Conservation (phyloP, 2,797 vertebrate species). For the Crypturellus tataupa region DNA sequence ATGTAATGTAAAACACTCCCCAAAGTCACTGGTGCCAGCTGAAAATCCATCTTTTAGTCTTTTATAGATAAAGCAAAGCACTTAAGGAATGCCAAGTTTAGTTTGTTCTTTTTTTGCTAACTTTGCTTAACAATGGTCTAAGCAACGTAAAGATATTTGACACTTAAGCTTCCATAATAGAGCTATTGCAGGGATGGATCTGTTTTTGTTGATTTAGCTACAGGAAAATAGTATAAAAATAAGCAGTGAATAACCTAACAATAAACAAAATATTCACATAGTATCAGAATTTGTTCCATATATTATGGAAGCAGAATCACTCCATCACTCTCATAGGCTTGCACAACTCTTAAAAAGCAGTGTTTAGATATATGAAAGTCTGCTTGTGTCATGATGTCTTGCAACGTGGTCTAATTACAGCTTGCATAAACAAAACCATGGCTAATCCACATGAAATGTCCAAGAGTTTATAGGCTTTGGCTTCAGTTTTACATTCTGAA, state of each 20-base stretch:
- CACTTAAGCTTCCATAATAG: not conserved
- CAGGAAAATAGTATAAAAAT: conserved; percentile 1
- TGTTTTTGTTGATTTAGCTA: not conserved
- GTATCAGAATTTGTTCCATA: not conserved
- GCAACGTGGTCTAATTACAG: conserved; percentile 41
- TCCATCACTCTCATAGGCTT: not conserved
- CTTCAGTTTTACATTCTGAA: conserved; percentile 51
- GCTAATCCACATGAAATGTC: conserved; percentile 12
- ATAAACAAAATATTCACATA: not conserved
- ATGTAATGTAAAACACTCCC: conserved; percentile 26
- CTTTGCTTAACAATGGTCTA: not conserved
- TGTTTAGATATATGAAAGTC: not conserved
- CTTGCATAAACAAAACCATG: conserved; percentile 14
- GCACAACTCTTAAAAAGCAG: conserved; percentile 32
- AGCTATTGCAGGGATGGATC: not conserved
- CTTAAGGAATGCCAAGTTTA: conserved; percentile 30
- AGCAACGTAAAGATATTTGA: conserved; percentile 2
- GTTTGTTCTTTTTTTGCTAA: not conserved
- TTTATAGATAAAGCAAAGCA: conserved; percentile 47
- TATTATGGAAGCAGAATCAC: not conserved
- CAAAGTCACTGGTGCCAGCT: conserved; percentile 17
- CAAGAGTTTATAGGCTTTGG: conserved; percentile 53
- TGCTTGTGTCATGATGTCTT: not conserved
- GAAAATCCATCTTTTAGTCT: conserved; percentile 39
- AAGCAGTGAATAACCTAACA: not conserved